Base-by-base conservation (phyloP, 2,888 invertebrate genomes). In the Drosophila maculinotata region DNA sequence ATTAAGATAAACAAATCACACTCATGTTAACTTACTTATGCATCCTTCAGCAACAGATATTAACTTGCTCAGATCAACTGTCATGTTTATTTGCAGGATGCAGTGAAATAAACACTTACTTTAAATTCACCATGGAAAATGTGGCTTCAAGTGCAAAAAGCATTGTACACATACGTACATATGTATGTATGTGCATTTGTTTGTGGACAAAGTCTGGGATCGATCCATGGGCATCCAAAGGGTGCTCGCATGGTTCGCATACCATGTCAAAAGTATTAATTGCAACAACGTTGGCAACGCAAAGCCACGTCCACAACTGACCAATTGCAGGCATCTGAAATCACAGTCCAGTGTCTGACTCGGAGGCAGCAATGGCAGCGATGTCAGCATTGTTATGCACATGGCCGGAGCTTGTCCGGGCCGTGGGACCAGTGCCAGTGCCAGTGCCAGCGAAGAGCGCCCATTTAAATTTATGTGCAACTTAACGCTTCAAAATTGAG, bases 401-500 rank as follows among this genome's bases (percentile, higher is more conserved):
- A 17, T 33, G 41, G 17, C 25, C 12, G 25, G 54, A 14, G 42
- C n/a, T n/a, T n/a, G n/a, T n/a, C n/a, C n/a, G n/a, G n/a, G n/a
- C n/a, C n/a, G n/a, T n/a, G n/a, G n/a, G n/a, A n/a, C n/a, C n/a
- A n/a, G n/a, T n/a, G n/a, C n/a, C n/a, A n/a, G n/a, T n/a, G n/a
- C n/a, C n/a, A n/a, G n/a, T n/a, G n/a, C n/a, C n/a, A n/a, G n/a
- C n/a, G n/a, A n/a, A n/a, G n/a, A 42, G 42, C 45, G 49, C 49
- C 58, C 83, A 79, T 87, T 87, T 87, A 85, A 83, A 83, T 83
- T 87, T 87, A 83, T 83, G 83, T 87, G 80, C 86, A 83, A 83
- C 88, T 87, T 83, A 83, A 87, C 86, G 88, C 86, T 83, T 79
- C 72, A 83, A 83, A 87, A 87, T 85, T 77, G 86, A 83, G 83